Percentiles rank a stretch among this genome's conserved stretches.
phyloP scores from a whole-genome alignment of 2,797 vertebrate species.

The Parauchenoglanis punctatus region DNA sequence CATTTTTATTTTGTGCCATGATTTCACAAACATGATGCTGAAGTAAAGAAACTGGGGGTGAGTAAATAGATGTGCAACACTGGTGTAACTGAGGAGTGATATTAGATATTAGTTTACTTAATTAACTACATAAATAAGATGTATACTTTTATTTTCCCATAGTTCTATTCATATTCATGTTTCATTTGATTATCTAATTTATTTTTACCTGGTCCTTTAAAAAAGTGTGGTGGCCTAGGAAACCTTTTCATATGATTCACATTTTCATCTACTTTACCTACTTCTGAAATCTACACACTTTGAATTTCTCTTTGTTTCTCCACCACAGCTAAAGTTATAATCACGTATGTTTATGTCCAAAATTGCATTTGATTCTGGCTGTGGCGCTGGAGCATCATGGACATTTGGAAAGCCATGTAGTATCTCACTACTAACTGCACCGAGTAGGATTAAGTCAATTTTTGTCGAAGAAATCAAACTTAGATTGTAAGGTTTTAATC shows the following conservation, averaged over 20 bases:
- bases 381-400: background rate
- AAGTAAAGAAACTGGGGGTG: conserved; percentile 47
- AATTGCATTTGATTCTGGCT: background rate
- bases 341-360: background rate
- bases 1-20: conserved; percentile 4
- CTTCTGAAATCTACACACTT: background rate
- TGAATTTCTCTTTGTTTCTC: background rate
- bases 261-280: background rate
- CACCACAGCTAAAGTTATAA: background rate
- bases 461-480: background rate
- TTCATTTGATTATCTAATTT: background rate
- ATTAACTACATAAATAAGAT: background rate
- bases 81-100: background rate
- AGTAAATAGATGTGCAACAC: conserved; percentile 8
- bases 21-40: background rate
- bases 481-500: background rate
- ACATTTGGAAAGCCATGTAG: background rate
- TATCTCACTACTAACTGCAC: background rate
- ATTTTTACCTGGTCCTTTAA: background rate
- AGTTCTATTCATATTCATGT: background rate
- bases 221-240: background rate
- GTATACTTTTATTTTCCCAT: background rate
- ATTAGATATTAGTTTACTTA: background rate
- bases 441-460: background rate
- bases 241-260: background rate